Conservation (phyloP, 2,113 vertebrate genomes). For the Meleagris gallopavo region DNA sequence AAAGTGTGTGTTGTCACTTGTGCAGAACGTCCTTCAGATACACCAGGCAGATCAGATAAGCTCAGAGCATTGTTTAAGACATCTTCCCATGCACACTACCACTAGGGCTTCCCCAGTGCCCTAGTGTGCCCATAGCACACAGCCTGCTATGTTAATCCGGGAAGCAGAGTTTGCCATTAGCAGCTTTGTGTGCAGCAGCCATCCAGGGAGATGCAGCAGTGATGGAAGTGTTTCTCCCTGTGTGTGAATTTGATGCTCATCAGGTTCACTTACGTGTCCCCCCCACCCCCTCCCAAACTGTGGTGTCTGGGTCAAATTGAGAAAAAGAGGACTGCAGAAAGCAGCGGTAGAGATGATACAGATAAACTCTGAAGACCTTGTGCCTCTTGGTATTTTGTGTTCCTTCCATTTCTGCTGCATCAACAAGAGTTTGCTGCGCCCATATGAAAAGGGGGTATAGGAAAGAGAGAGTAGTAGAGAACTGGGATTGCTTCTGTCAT, state of each 20-base stretch:
- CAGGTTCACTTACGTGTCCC: fast-evolving
- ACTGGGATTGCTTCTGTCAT: not conserved
- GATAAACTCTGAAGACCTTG: not conserved
- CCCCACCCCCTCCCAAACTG: not conserved
- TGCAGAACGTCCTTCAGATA: not conserved
- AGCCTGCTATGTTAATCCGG: not conserved
- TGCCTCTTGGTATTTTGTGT: fast-evolving
- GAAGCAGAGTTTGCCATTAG: not conserved
- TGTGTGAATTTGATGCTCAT: fast-evolving
- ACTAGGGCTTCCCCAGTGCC: not conserved
- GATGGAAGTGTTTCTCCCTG: fast-evolving
- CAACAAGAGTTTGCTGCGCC: fast-evolving
- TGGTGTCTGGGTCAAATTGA: not conserved
- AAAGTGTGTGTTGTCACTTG: fast-evolving
- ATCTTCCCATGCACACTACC: not conserved
- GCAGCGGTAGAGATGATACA: fast-evolving
- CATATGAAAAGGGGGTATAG: fast-evolving
- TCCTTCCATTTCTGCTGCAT: not conserved
- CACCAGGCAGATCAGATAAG: not conserved
- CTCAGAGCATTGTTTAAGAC: not conserved
- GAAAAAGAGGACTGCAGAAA: not conserved
- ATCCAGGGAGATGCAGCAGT: fast-evolving
- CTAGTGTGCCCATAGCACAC: too few species aligned
- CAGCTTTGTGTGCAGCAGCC: not conserved
- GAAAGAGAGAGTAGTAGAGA: not conserved